Base-by-base conservation (phyloP, 2,113 vertebrate genomes). In the Misgurnus mizolepis region DNA sequence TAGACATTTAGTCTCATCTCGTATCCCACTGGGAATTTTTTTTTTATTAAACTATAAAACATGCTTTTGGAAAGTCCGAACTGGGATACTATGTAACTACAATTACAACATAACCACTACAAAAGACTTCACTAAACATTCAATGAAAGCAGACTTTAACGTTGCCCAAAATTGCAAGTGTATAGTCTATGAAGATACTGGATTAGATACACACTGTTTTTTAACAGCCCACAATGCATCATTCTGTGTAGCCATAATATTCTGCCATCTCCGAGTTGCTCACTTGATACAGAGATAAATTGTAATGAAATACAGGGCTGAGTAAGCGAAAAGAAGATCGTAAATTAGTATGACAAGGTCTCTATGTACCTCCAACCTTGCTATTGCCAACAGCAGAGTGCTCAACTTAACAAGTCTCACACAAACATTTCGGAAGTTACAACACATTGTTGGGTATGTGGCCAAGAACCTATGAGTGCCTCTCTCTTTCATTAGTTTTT, bases 321-420 rank as follows among this genome's bases (percentile, higher is more conserved):
- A 71, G 34, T 71, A 71, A 56, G 68, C 50, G 5, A 71, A 71
- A 67, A 67, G 22, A 15, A 17, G 40, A n/a, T n/a, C 3, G n/a
- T 58, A 18, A 18, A 58, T 58, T 58, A 65, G 14, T 14, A 67
- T 17, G 53, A 55, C 14, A 55, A n/a, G 68, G 53, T 55, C 49
- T 55, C 27, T 2, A 9, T 10, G 22, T 34, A 39, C 34, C 68
- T 50, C 50, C n/a, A 9, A n/a, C 11, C n/a, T 39, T 55, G 49
- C 22, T n/a, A 39, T 53, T 40, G 50, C 15, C 8, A 71, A 49
- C 67, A 68, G 47, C 11, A 68, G 67, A 10, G 50, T 71, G 6
- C 15, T 55, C 68, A 39, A 55, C 8, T 4, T 39, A 8, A 17
- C 3, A 53, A 0, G 49, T 17, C 8, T 6, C 40, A 4, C 40